Evolutionary conservation across 1,140 invertebrate genomes (phyloP).

Genomic region (Aphaenogaster floridana): DNA sequence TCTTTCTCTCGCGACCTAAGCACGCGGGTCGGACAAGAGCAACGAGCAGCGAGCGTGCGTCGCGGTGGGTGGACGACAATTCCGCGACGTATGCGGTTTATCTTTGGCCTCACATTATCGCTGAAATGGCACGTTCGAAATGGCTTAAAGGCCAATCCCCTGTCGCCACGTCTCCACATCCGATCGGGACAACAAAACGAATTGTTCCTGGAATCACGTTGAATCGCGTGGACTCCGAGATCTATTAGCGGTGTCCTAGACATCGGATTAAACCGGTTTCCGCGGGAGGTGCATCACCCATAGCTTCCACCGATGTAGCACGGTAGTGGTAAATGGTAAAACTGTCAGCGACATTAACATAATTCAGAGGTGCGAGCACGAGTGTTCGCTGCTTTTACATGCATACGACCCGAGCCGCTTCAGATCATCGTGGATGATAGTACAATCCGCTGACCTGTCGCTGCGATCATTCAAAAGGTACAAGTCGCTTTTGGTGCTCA

Average conservation of each 20-base stretch:
- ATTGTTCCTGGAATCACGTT: slow-evolving; percentile 7
- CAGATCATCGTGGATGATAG: slow-evolving; percentile 68
- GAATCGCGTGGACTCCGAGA: slow-evolving; percentile 29
- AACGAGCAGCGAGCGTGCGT: slow-evolving; percentile 1
- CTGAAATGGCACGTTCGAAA: slow-evolving; percentile 26
- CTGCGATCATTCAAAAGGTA: slow-evolving; percentile 51
- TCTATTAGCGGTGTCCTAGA: slow-evolving; percentile 65
- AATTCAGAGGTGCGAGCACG: slow-evolving; percentile 63
- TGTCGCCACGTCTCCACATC: slow-evolving; percentile 8
- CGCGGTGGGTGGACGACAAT: slow-evolving; percentile 11
- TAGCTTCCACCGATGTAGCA: slow-evolving; percentile 46
- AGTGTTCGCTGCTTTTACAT: slow-evolving; percentile 61
- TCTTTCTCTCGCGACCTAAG: not conserved
- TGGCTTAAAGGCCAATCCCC: slow-evolving; percentile 6
- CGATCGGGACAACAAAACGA: not conserved
- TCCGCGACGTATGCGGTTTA: slow-evolving; percentile 32
- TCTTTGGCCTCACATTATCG: slow-evolving; percentile 15
- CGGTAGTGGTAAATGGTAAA: slow-evolving; percentile 34
- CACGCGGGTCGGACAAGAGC: not conserved
- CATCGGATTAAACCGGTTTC: slow-evolving; percentile 72
- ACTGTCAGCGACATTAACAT: slow-evolving; percentile 68
- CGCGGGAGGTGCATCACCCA: slow-evolving; percentile 26
- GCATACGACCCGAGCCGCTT: slow-evolving; percentile 56
- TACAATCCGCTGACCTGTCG: slow-evolving; percentile 69
- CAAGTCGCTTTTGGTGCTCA: not conserved